These are phyloP conservation scores for Drosophila austrosaltans DNA, from an alignment of 2,888 invertebrate species.

Conservation along the genomic window DNA sequence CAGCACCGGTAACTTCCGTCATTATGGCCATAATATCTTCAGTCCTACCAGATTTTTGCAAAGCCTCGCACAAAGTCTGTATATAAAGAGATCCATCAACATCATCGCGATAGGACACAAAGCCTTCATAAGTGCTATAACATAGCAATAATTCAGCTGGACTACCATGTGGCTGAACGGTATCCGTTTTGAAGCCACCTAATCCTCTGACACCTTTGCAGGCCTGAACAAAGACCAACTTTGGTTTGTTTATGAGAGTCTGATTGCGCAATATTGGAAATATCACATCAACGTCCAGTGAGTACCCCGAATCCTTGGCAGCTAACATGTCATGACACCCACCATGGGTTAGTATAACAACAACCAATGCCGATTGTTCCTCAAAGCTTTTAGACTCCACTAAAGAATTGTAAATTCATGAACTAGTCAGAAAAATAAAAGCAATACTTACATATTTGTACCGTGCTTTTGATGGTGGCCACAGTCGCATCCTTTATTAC, in stretches of 20 bases:
- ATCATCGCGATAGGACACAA: constrained; percentile 32
- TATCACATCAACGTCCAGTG: constrained; percentile 78
- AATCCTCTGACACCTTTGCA: constrained; percentile 73
- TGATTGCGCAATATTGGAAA: constrained; percentile 80
- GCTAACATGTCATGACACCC: constrained; percentile 74
- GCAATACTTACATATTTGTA: constrained; percentile 76
- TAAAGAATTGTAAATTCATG: constrained; percentile 33
- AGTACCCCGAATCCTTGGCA: constrained; percentile 80
- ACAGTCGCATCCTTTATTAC: constrained; percentile 76
- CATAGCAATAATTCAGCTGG: constrained; percentile 81
- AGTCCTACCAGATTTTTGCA: constrained; percentile 63
- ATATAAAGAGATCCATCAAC: constrained; percentile 80
- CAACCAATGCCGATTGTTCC: constrained; percentile 76
- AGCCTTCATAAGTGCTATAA: constrained; percentile 82
- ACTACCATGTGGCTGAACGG: constrained; percentile 66
- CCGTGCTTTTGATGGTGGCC: constrained; percentile 63
- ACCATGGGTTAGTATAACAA: constrained; percentile 82
- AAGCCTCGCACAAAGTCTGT: constrained; percentile 76
- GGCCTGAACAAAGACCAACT: constrained; percentile 82
- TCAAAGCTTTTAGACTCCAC: constrained; percentile 77
- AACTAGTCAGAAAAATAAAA: too few relatives aligned
- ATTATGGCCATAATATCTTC: constrained; percentile 79
- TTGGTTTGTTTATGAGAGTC: constrained; percentile 80
- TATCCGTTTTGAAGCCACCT: constrained; percentile 62
- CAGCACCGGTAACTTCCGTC: constrained; percentile 66